Evolutionary conservation across 2,113 vertebrate genomes (phyloP).

Genomic region (Puntigrus tetrazona): DNA sequence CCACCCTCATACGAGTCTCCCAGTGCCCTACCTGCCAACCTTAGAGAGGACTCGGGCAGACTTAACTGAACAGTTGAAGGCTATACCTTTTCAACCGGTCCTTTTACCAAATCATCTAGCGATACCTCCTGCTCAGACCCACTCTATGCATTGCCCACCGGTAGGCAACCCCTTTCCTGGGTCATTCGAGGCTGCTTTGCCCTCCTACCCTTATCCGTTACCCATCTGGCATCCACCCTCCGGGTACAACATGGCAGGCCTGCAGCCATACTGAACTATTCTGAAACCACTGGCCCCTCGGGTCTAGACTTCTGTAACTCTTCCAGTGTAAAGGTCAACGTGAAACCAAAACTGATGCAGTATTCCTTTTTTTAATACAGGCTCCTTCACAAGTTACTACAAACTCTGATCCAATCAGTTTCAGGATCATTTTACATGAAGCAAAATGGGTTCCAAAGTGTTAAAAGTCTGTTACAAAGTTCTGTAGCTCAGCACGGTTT

Average conservation of each 20-base stretch:
- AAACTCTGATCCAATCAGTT: background rate
- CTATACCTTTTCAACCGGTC: slow-evolving; percentile 51
- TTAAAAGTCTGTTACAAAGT: background rate
- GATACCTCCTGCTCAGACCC: slow-evolving; percentile 63
- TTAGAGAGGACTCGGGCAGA: slow-evolving; percentile 65
- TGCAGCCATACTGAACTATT: slow-evolving; percentile 66
- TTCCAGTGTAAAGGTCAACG: background rate
- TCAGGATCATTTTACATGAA: background rate
- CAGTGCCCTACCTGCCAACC: slow-evolving; percentile 54
- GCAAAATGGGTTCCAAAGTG: background rate
- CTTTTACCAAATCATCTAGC: slow-evolving; percentile 65
- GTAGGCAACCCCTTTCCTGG: slow-evolving; percentile 58
- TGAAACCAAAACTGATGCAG: background rate
- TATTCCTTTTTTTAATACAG: background rate
- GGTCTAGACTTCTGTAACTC: background rate
- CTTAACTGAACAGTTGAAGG: slow-evolving; percentile 54
- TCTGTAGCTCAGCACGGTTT: background rate
- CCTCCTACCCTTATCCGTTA: slow-evolving; percentile 66
- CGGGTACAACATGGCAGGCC: slow-evolving; percentile 66
- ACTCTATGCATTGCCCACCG: slow-evolving; percentile 66
- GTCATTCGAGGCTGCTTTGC: slow-evolving; percentile 63
- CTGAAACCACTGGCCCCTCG: slow-evolving; percentile 52
- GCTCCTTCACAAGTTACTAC: background rate
- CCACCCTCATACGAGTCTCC: slow-evolving; percentile 51
- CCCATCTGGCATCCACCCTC: slow-evolving; percentile 64